Evolutionary conservation across 2,888 invertebrate genomes (phyloP).

Genomic region (Agonopterix heracliana): DNA sequence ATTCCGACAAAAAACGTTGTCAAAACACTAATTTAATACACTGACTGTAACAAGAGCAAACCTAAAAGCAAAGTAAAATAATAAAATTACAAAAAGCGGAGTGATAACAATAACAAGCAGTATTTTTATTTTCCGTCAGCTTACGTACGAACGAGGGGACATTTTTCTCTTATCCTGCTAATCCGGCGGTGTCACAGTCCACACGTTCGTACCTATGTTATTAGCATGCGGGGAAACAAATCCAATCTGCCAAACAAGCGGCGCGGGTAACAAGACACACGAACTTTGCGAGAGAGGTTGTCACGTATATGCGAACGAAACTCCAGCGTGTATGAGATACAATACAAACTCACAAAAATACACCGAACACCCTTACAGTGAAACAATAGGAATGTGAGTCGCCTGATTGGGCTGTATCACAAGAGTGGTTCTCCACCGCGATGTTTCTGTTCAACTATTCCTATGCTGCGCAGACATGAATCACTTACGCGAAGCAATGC

Average conservation of each 20-base stretch:
- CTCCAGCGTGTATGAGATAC: conserved; percentile 36
- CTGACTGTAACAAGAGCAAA: background rate
- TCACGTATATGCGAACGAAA: conserved; percentile 49
- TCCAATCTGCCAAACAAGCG: conserved; percentile 62
- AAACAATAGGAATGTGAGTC: conserved; percentile 21
- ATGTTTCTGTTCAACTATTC: conserved; percentile 40
- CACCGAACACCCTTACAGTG: conserved; percentile 16
- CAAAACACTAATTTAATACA: background rate
- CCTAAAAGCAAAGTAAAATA: background rate
- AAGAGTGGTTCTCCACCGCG: conserved; percentile 27
- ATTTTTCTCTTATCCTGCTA: conserved; percentile 35
- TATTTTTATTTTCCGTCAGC: conserved; percentile 8
- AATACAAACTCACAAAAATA: conserved; percentile 21
- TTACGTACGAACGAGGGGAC: conserved; percentile 8
- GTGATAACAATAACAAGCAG: conserved; percentile 1
- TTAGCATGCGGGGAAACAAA: conserved; percentile 67
- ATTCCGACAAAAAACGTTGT: background rate
- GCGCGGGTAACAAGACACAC: conserved; percentile 54
- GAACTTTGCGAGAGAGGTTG: conserved; percentile 51
- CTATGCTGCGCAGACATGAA: conserved; percentile 47
- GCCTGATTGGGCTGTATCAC: conserved; percentile 5
- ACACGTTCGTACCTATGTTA: conserved; percentile 40
- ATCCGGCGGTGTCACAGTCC: conserved; percentile 36
- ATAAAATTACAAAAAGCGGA: conserved; percentile 7
- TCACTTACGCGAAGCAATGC: conserved; percentile 37